Evolutionary conservation across 2,888 invertebrate species (phyloP), one percentile per base, ranked within the genome.

Genomic region (Ophion obscuratus): DNA sequence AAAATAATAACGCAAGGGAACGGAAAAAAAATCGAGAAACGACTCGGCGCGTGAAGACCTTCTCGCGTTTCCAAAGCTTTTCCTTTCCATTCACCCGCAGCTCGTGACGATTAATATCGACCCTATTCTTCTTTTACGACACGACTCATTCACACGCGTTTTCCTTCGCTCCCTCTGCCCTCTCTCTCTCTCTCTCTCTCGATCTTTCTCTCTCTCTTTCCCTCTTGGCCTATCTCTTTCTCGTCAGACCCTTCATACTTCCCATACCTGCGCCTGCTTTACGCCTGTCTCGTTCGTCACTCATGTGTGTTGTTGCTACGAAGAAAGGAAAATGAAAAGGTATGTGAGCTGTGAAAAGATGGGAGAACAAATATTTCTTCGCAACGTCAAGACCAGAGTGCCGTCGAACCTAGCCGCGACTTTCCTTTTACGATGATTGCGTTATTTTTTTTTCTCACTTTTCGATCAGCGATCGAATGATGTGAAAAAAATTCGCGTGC

Each of bases 291-390:
- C 73, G 77, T 80, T 77, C 73, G 81, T 86, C 86, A 78, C 81
- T 83, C 81, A 78, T 66, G 85, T 68, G 83, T 73, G 67, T 77
- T 73, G 74, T 83, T 86, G 66, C 77, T 74, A 20, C 62, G 68
- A 74, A 81, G 81, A 81, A 83, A 86, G 81, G 86, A 83, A 86
- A 86, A 83, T 86, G 81, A 86, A 86, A 86, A 81, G 77, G 81
- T 77, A 77, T 53, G 75, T 68, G 81, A 77, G 78, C 53, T 57
- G 81, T 73, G 64, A 53, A 71, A 66, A 61, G 77, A 75, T 47
- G 31, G 61, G 47, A 74, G 77, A 78, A 74, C 68, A 81, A 83
- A 83, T 83, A 81, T 86, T 83, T 81, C 78, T 78, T 75, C 81
- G 68, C 79, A 36, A 53, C 68, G 40, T 73, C 74, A 59, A 59